phyloP scores from a whole-genome alignment of 2,797 vertebrate genomes.

The Gastrophryne carolinensis region DNA sequence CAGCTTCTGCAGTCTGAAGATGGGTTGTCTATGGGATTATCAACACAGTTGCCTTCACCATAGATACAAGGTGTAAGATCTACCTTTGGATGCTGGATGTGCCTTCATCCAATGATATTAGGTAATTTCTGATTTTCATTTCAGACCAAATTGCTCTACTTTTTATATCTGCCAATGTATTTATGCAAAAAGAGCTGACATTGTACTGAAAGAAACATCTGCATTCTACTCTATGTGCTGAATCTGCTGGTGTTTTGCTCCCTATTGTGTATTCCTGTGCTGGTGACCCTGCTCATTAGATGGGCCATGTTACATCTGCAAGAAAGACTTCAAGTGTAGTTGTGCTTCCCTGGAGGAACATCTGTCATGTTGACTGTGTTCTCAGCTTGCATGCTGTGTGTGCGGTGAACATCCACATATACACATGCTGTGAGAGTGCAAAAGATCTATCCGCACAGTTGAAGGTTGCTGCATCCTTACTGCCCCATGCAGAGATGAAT shows the following conservation, averaged over 20 bases:
- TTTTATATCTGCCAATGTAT: no score
- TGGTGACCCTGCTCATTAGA: background rate
- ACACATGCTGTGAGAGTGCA: background rate
- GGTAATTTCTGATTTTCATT: no score
- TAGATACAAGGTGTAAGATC: no score
- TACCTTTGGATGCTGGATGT: no score
- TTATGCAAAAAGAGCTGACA: background rate
- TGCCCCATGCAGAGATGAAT: no score
- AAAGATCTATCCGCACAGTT: background rate
- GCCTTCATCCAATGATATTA: no score
- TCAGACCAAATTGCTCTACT: no score
- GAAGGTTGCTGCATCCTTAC: background rate
- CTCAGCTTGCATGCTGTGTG: background rate
- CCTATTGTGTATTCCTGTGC: background rate
- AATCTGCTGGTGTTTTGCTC: background rate
- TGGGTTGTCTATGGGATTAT: no score
- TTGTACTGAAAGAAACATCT: background rate
- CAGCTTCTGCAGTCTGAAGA: no score
- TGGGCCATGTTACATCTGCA: constrained; percentile 1
- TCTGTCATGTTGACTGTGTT: background rate
- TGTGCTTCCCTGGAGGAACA: background rate
- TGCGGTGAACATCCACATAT: background rate
- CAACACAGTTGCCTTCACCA: no score
- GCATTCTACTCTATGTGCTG: background rate
- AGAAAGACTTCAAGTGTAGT: constrained; percentile 3